Evolutionary conservation across 2,797 vertebrate genomes (phyloP).

Genomic region (Silurus lanzhouensis): DNA sequence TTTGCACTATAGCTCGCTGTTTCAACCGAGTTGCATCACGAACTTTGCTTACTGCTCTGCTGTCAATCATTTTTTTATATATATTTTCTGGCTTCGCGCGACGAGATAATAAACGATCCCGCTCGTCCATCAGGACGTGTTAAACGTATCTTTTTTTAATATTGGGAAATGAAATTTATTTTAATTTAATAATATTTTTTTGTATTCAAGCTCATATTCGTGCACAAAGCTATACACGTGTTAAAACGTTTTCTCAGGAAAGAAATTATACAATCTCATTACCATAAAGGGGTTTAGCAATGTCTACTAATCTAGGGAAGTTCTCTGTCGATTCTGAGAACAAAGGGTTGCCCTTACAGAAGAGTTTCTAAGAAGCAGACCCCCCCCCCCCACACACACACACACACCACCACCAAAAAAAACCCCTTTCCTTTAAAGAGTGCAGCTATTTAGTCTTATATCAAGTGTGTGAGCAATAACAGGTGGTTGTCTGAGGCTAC

Average conservation of each 20-base stretch:
- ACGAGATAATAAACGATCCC: slow-evolving; percentile 41
- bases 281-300: neutral
- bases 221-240: neutral
- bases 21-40: slow-evolving; percentile 64
- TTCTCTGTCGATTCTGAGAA: neutral
- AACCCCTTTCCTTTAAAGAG: no score
- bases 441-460: neutral
- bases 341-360: slow-evolving; percentile 9
- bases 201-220: neutral
- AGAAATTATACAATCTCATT: neutral
- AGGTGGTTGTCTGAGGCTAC: slow-evolving; percentile 21
- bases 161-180: neutral
- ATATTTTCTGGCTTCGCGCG: neutral
- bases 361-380: neutral
- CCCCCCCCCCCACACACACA: no score
- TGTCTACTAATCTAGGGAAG: neutral
- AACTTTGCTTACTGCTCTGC: slow-evolving; percentile 55
- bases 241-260: neutral
- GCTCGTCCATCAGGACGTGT: slow-evolving; percentile 22
- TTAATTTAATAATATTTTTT: neutral
- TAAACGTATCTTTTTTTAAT: neutral
- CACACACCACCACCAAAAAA: no score
- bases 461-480: slow-evolving; percentile 11
- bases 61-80: slow-evolving; percentile 36
- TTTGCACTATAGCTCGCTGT: slow-evolving; percentile 40